These are phyloP conservation scores for Grammomys surdaster DNA, from an alignment of 2,113 vertebrate genomes.

Conservation along the genomic window DNA sequence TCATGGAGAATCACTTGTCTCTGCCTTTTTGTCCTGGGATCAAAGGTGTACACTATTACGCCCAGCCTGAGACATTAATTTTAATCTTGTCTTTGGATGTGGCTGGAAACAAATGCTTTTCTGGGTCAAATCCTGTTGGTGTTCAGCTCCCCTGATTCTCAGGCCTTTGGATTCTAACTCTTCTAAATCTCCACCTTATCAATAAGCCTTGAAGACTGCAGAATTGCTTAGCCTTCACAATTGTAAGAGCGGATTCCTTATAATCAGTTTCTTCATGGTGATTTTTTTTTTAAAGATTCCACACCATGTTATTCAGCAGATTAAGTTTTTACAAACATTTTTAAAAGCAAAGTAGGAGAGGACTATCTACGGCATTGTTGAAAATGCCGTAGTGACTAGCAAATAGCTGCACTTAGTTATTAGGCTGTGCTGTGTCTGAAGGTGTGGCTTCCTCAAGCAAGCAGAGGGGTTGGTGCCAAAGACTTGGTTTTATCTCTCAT, in stretches of 20 bases:
- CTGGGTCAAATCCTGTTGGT: neutral
- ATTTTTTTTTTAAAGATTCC: neutral
- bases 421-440: neutral
- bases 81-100: neutral
- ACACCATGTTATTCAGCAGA: neutral
- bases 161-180: neutral
- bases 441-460: neutral
- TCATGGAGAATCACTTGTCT: neutral
- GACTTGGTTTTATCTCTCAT: constrained; percentile 17
- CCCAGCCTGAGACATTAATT: neutral
- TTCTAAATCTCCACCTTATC: neutral
- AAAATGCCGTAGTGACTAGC: neutral
- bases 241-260: neutral
- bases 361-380: neutral
- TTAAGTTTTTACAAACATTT: neutral
- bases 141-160: neutral
- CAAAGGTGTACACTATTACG: neutral
- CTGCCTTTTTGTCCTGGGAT: neutral
- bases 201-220: neutral
- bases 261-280: neutral
- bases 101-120: neutral
- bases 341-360: neutral
- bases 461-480: neutral
- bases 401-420: neutral
- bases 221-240: neutral